A percentile compares a stretch with the other conserved stretches of the same genome.
These are phyloP conservation scores for Drosophila flavopinicola DNA, from an alignment of 2,888 invertebrate genomes.

Conservation along the genomic window DNA sequence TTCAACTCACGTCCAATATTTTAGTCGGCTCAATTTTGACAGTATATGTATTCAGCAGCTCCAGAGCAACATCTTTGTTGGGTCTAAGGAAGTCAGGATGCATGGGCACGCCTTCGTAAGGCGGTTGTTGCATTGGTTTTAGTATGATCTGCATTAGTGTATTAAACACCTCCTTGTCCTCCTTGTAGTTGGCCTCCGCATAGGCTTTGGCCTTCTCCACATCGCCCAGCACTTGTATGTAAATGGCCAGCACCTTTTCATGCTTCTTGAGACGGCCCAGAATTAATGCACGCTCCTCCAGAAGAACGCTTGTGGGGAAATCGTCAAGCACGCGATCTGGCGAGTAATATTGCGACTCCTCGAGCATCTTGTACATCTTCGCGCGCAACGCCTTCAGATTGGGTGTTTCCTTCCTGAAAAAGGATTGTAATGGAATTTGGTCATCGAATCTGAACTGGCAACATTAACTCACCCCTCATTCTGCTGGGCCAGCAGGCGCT, in stretches of 20 bases:
- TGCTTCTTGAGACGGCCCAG: constrained; percentile 95
- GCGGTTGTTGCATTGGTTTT: constrained; percentile 84
- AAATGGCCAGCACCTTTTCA: constrained; percentile 96
- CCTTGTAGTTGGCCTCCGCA: constrained; percentile 89
- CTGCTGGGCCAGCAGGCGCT: constrained; percentile 79
- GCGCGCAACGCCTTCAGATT: constrained; percentile 84
- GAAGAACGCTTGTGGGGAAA: constrained; percentile 93
- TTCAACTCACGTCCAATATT: constrained; percentile 85
- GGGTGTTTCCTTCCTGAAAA: constrained; percentile 47
- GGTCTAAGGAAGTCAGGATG: constrained; percentile 88
- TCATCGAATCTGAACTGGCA: not conserved
- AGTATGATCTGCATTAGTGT: constrained; percentile 85
- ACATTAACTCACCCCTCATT: constrained; percentile 40
- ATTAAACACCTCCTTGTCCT: constrained; percentile 81
- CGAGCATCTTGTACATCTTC: constrained; percentile 91
- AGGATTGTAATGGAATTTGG: too few relatives aligned
- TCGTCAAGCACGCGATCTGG: constrained; percentile 94
- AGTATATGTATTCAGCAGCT: constrained; percentile 93
- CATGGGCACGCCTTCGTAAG: constrained; percentile 81
- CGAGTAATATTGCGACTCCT: constrained; percentile 91
- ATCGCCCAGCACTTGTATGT: constrained; percentile 94
- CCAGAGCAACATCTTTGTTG: constrained; percentile 91
- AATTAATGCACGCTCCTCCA: constrained; percentile 97
- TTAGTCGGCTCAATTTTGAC: constrained; percentile 92
- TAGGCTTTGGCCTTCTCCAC: constrained; percentile 93